A percentile compares a stretch with the other conserved stretches of the same genome.
These are phyloP conservation scores for Microctonus aethiopoides DNA, from an alignment of 2,888 invertebrate species.

Conservation along the genomic window DNA sequence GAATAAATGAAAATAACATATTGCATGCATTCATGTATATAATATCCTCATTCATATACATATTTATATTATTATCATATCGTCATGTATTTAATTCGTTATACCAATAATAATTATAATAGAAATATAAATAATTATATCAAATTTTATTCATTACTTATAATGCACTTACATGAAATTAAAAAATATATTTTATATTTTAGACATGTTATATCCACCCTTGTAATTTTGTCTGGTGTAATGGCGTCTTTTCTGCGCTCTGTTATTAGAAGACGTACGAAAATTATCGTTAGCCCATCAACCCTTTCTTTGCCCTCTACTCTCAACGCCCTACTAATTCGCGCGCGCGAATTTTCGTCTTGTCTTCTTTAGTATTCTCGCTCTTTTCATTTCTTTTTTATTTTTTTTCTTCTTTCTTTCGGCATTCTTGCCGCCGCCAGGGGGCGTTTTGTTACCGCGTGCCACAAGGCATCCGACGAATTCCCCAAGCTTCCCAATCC, in stretches of 20 bases:
- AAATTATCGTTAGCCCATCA: conserved; percentile 59
- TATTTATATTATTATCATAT: too few relatives aligned
- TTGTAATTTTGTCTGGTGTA: neutral
- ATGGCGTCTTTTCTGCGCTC: conserved; percentile 40
- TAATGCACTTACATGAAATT: neutral
- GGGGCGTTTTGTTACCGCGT: conserved; percentile 13
- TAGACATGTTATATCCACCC: neutral
- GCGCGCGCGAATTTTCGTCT: conserved; percentile 14
- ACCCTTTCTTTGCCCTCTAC: conserved; percentile 25
- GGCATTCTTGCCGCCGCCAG: neutral
- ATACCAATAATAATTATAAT: too few relatives aligned
- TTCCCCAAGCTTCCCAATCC: neutral
- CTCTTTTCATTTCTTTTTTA: conserved; percentile 15
- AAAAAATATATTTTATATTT: too few relatives aligned
- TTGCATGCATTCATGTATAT: neutral
- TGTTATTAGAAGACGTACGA: conserved; percentile 65
- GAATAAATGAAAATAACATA: neutral
- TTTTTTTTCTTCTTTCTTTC: conserved; percentile 19
- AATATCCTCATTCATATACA: neutral
- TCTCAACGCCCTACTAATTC: conserved; percentile 29
- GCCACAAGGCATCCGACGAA: neutral
- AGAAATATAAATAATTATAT: too few relatives aligned
- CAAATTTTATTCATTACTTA: neutral
- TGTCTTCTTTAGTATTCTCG: too few relatives aligned
- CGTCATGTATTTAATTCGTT: too few relatives aligned